Evolutionary conservation across 2,888 invertebrate genomes (phyloP).

Genomic region (Scaeva pyrastri): DNA sequence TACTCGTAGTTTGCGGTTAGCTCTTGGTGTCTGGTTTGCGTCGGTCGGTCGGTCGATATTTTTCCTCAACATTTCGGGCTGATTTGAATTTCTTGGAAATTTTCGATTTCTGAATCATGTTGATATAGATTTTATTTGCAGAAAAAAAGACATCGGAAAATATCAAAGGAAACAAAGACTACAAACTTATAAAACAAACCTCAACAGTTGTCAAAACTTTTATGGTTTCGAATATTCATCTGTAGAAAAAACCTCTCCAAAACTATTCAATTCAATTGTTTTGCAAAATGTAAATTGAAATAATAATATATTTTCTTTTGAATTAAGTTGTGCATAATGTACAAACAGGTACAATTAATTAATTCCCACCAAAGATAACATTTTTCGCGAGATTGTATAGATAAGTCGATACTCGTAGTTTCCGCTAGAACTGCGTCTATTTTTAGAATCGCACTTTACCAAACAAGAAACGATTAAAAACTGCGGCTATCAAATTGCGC

Average conservation of each 20-base stretch:
- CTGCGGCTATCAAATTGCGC: background rate
- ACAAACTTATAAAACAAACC: background rate
- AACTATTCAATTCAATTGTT: no score
- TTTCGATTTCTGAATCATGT: slow-evolving; percentile 34
- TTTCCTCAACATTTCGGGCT: slow-evolving; percentile 41
- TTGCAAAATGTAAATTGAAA: no score
- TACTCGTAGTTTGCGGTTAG: slow-evolving; percentile 62
- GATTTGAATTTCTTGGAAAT: slow-evolving; percentile 51
- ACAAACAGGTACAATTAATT: no score
- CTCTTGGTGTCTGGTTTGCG: slow-evolving; percentile 8
- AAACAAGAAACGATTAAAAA: background rate
- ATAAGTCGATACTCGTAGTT: slow-evolving; percentile 15
- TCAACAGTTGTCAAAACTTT: no score
- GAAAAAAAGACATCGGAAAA: background rate
- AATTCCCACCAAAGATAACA: background rate
- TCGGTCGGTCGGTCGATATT: slow-evolving; percentile 5
- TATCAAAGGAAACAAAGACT: no score
- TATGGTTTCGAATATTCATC: no score
- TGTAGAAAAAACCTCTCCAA: no score
- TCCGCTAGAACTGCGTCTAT: background rate
- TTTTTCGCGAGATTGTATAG: background rate
- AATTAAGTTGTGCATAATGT: no score
- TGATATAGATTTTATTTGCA: background rate
- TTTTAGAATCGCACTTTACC: background rate
- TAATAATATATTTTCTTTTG: no score